Evolutionary conservation across 1,140 invertebrate genomes (phyloP).

Genomic region (Patella vulgata): DNA sequence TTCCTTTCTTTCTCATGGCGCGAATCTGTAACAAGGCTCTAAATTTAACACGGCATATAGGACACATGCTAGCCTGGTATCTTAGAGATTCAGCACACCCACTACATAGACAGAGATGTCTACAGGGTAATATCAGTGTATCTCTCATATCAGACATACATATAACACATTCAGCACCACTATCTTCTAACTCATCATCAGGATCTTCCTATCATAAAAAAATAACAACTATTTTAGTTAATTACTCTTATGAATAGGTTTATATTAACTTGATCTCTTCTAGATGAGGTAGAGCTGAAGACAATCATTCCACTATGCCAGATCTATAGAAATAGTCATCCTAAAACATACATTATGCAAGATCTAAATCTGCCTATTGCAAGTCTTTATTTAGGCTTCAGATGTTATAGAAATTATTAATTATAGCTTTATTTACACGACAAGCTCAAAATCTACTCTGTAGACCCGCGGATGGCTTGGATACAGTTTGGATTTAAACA

Average conservation of each 20-base stretch:
- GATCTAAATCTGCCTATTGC: too few species aligned
- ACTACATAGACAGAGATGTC: slow-evolving; percentile 97
- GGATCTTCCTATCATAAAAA: slow-evolving; percentile 37
- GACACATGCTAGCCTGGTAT: slow-evolving; percentile 98
- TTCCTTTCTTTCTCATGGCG: slow-evolving; percentile 83
- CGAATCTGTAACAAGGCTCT: slow-evolving; percentile 94
- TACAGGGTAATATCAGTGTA: slow-evolving; percentile 96
- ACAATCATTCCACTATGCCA: too few species aligned
- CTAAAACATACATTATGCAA: too few species aligned
- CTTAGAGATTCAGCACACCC: slow-evolving; percentile 95
- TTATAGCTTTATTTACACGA: too few species aligned
- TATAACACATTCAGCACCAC: slow-evolving; percentile 98
- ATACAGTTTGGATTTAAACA: too few species aligned
- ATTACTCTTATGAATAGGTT: too few species aligned
- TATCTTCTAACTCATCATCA: slow-evolving; percentile 91
- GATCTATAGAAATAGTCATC: too few species aligned
- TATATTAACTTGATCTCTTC: background rate
- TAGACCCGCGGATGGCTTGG: too few species aligned
- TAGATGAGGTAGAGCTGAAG: slow-evolving; percentile 20
- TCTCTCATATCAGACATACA: slow-evolving; percentile 98
- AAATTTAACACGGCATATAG: slow-evolving; percentile 97
- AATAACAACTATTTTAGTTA: background rate
- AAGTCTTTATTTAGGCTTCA: too few species aligned
- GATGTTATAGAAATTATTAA: too few species aligned
- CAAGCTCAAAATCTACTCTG: too few species aligned